Conservation (phyloP, 1,140 invertebrate species). For the Coenobita brevimanus region DNA sequence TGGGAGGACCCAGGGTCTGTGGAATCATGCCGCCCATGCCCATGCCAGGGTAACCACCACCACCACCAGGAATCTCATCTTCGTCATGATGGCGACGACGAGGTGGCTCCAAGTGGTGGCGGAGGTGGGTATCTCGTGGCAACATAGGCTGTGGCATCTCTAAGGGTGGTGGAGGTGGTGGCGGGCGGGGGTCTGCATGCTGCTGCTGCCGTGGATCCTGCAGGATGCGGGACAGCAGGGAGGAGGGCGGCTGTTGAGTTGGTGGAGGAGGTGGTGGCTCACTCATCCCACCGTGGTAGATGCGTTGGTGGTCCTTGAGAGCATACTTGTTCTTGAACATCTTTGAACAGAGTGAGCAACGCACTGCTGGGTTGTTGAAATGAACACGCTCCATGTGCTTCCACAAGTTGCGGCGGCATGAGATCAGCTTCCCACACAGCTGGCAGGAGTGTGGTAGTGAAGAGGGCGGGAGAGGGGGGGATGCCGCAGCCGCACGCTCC, state of each 20-base stretch:
- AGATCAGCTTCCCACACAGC: slow-evolving; percentile 69
- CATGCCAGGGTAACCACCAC: slow-evolving; percentile 55
- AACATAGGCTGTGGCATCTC: slow-evolving; percentile 39
- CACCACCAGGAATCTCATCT: slow-evolving; percentile 47
- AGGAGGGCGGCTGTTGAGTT: slow-evolving; percentile 49
- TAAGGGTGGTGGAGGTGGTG: slow-evolving; percentile 37
- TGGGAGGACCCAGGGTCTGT: slow-evolving; percentile 56
- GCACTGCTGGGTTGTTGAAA: slow-evolving; percentile 69
- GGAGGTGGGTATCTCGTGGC: slow-evolving; percentile 44
- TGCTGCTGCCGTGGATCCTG: slow-evolving; percentile 64
- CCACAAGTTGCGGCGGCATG: slow-evolving; percentile 69
- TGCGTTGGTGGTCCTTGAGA: slow-evolving; percentile 69
- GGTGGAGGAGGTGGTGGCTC: slow-evolving; percentile 64
- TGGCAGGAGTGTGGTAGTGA: slow-evolving; percentile 69
- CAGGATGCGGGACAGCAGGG: slow-evolving; percentile 67
- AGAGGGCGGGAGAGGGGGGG: slow-evolving; percentile 67
- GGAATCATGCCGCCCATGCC: slow-evolving; percentile 58
- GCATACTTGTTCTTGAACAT: slow-evolving; percentile 70
- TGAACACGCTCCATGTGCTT: slow-evolving; percentile 70
- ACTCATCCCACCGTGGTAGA: slow-evolving; percentile 69
- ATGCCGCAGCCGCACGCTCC: slow-evolving; percentile 49
- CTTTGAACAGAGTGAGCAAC: slow-evolving; percentile 69
- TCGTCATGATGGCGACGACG: slow-evolving; percentile 56
- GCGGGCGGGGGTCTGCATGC: slow-evolving; percentile 45
- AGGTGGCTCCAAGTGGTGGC: slow-evolving; percentile 46